Base-by-base conservation (phyloP, 2,888 invertebrate species). In the Ganaspis brasiliensis region DNA sequence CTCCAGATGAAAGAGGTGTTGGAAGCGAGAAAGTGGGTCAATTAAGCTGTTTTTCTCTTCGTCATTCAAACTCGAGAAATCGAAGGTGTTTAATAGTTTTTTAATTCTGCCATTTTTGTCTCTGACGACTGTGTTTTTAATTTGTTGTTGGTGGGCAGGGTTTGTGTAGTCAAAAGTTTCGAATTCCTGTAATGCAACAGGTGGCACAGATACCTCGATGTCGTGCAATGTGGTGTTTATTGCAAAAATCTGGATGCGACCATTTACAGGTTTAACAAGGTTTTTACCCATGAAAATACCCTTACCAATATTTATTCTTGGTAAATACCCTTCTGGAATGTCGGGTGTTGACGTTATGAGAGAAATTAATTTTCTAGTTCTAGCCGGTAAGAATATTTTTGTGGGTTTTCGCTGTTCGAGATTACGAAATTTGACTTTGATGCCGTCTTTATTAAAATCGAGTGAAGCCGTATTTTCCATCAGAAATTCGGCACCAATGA, bases 201-300 rank as follows among this genome's bases (percentile, higher is more conserved):
- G 49, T 49, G 49, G 49, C 2, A 49, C n/a, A 49, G 49, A 49
- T 0, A 49, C 5, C n/a, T 49, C n/a, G 2, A 49, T 10, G 35
- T 35, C 35, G 8, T 35, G 19, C 19, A 35, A 9, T 2, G 35
- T 16, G 16, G 16, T 8, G n/a, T 35, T n/a, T n/a, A 16, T 16
- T 9, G 35, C 19, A 16, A 35, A 61, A 16, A 37, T 6, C 16
- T 49, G 14, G 2, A 49, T n/a, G 14, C n/a, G 1, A 2, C 49
- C 49, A n/a, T 49, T n/a, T n/a, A 49, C n/a, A 5, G 14, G n/a
- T n/a, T n/a, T 49, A 0, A 49, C 49, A 2, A 61, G 35, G 35
- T 31, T 3, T 61, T 61, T 19, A 9, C 61, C 61, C 0, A 61
- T 35, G 19, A 61, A 61, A 19, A 61, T 31, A 16, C 61, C 61